Evolutionary conservation across 2,113 vertebrate species (phyloP), one percentile per base, ranked within the genome.

Genomic region (Speoplatyrhinus poulsoni): DNA sequence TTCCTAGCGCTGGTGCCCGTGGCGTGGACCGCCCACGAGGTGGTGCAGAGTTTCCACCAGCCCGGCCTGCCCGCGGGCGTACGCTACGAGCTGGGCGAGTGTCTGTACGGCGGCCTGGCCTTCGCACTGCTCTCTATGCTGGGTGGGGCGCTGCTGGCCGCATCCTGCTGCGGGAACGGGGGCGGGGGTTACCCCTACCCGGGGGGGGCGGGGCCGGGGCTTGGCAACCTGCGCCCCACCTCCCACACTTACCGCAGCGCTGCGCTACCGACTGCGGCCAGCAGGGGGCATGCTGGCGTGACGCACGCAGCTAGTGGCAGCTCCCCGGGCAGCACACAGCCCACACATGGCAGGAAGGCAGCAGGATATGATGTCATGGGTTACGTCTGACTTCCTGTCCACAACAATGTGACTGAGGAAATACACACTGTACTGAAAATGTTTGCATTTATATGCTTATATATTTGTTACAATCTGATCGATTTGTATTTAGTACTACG

Each of bases 31-130:
- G 96, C 95, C 68, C 95, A 98, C 0, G 93, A 94, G 68, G 95
- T 99, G 74, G 94, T 99, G 60, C 90, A 88, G 76, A 95, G 94
- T 73, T 99, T 99, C 92, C 94, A 93, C 88, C 93, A 88, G 54
- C 95, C 94, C 1, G 52, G 88, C 32, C 0, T 98, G 2, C 95
- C 93, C 0, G 79, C 94, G 84, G 94, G 95, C 86, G 87, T 94
- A 87, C 99, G 98, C 90, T 96, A 89, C 0, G 98, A 99, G 87
- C 91, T 99, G 0, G 98, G 98, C 1, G 94, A 96, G 62, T 96
- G 96, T 0, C 89, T 99, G 55, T 99, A 97, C 65, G 79, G 96
- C 10, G 98, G 97, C 12, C 90, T 97, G 73, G 89, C 95, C 33
- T 93, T 96, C 0, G 92, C 96, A 0, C 84, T 97, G 1, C 46